Conservation (phyloP, 1,140 invertebrate genomes). For the Cheumatopsyche charites region DNA sequence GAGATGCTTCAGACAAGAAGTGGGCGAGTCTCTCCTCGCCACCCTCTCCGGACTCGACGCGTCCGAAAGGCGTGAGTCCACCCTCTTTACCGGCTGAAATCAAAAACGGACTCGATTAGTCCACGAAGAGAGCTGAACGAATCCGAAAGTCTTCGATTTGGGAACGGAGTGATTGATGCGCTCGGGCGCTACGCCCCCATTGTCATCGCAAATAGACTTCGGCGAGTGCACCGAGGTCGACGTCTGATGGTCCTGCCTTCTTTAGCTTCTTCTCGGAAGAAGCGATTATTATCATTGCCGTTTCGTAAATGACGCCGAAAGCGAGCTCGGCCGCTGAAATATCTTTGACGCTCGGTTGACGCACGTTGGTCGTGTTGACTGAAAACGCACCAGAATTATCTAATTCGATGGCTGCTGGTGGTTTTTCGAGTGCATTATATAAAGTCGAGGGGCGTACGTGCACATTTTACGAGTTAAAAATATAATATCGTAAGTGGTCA, state of each 20-base stretch:
- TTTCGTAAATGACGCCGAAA: slow-evolving; percentile 4
- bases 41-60: slow-evolving; percentile 77
- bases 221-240: slow-evolving; percentile 29
- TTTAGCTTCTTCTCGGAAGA: too few relatives aligned
- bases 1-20: slow-evolving; percentile 89
- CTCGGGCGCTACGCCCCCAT: slow-evolving; percentile 27
- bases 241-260: background rate
- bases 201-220: slow-evolving; percentile 31
- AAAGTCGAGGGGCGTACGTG: background rate
- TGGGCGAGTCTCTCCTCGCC: slow-evolving; percentile 93
- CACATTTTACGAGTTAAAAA: background rate
- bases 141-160: too few relatives aligned
- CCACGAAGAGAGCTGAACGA: too few relatives aligned
- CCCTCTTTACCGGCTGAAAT: slow-evolving; percentile 79
- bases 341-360: slow-evolving; percentile 2
- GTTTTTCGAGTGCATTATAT: background rate
- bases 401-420: background rate
- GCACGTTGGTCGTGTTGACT: background rate
- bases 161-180: background rate
- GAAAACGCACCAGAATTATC: slow-evolving; percentile 2
- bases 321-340: slow-evolving; percentile 4
- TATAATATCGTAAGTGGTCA: too few relatives aligned
- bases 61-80: slow-evolving; percentile 75
- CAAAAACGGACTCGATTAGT: background rate
- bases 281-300: background rate